These are phyloP conservation scores for Adelosebastes latens DNA, from an alignment of 2,797 vertebrate species.

Conservation along the genomic window DNA sequence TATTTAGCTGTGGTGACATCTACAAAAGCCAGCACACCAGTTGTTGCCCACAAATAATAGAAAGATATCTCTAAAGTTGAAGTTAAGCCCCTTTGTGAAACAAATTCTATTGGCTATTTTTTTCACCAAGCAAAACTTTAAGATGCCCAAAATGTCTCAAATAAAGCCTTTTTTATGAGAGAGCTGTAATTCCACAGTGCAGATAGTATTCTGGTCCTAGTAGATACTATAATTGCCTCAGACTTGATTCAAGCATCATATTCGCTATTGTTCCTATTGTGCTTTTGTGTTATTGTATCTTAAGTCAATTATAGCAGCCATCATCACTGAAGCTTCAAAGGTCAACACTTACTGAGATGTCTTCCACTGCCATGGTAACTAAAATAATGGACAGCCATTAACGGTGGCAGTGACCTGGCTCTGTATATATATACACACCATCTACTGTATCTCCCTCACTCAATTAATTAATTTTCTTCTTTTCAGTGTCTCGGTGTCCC, in stretches of 20 bases:
- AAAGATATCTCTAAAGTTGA: neutral
- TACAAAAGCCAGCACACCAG: neutral
- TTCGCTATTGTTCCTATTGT: neutral
- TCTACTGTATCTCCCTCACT: neutral
- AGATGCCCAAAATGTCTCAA: neutral
- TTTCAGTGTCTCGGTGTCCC: neutral
- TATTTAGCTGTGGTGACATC: neutral
- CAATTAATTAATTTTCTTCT: conserved; percentile 1
- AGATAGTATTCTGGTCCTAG: neutral
- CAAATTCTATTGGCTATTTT: neutral
- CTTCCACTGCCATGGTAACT: neutral
- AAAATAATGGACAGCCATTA: neutral
- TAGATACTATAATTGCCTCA: neutral
- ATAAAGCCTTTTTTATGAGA: neutral
- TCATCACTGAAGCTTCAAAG: neutral
- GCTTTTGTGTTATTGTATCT: neutral
- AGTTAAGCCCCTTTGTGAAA: neutral
- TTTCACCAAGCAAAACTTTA: neutral
- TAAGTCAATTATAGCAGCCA: neutral
- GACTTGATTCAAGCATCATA: neutral
- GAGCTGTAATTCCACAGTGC: neutral
- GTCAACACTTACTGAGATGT: neutral
- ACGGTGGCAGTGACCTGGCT: neutral
- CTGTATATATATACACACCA: neutral
- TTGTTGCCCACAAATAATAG: neutral